Evolutionary conservation across 2,797 vertebrate species (phyloP), one percentile per base, ranked within the genome.

Genomic region (Anguilla obscura): DNA sequence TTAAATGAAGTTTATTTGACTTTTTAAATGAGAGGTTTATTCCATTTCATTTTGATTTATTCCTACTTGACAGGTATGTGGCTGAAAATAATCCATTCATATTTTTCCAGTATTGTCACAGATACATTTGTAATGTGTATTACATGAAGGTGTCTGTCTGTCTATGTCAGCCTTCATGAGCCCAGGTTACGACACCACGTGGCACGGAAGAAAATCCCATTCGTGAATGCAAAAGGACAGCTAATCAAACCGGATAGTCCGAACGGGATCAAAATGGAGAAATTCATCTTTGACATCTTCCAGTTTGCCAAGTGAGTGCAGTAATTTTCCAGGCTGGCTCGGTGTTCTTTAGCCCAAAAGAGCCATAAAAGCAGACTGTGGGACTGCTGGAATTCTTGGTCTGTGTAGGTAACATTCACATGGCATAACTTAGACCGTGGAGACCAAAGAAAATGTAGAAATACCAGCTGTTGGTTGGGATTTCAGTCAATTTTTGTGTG

Each of bases 251-350:
- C 99, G 0, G 97, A 98, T 90, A 99, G 98, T 92, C 98, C 99
- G 52, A 99, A 99, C 0, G 98, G 98, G 84, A 98, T 99, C 91
- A 99, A 99, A 94, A 99, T 99, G 98, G 99, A 99, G 92, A 99
- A 99, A 91, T 99, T 99, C 1, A 98, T 99, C 90, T 99, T 99
- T 1, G 98, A 99, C 95, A 98, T 99, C 95, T 99, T 99, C 94
- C 98, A 98, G 94, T 99, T 99, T 91, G 96, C 99, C 90, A 98
- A 97, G 99, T 99, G 96, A 90, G 98, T 94, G 84, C 84, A 86
- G 54, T 88, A 50, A 16, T 85, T 82, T 79, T 85, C 86, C 63
- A 52, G 36, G 40, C 52, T 85, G 50, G n/a, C 60, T 87, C 24
- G 16, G 9, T 21, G 45, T 45, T 48, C 12, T 8, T n/a, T 54